phyloP scores from a whole-genome alignment of 2,888 invertebrate genomes.

The Diabrotica balteata region DNA sequence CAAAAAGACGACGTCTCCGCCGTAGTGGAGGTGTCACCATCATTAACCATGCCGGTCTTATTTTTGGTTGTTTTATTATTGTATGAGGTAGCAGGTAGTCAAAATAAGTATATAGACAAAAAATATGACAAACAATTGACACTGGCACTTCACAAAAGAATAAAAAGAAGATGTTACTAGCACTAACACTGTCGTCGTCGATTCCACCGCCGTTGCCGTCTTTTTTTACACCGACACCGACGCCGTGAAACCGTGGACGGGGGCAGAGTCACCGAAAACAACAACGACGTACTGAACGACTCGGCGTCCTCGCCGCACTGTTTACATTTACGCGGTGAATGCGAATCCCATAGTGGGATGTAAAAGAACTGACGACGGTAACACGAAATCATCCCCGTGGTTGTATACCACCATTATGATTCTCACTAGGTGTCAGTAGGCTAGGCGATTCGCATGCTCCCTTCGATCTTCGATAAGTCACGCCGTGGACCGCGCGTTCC shows the following conservation, averaged over 20 bases:
- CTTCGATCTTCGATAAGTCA: constrained; percentile 51
- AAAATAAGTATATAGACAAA: background rate
- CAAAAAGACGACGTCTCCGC: constrained; percentile 49
- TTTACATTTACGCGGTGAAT: constrained; percentile 3
- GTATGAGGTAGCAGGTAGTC: constrained; percentile 3
- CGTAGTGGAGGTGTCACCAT: constrained; percentile 45
- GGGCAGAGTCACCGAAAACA: constrained; percentile 9
- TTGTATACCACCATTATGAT: constrained; percentile 40
- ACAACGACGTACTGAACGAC: constrained; percentile 22
- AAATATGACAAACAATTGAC: constrained; percentile 8
- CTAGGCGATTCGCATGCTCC: constrained; percentile 50
- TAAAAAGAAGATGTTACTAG: background rate
- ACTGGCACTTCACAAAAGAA: constrained; percentile 28
- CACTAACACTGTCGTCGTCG: background rate
- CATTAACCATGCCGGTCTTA: constrained; percentile 34
- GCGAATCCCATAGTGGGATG: constrained; percentile 26
- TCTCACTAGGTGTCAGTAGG: constrained; percentile 40
- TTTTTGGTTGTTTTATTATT: constrained; percentile 27
- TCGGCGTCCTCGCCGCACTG: constrained; percentile 18
- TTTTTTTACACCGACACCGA: constrained; percentile 41
- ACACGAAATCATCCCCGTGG: constrained; percentile 39
- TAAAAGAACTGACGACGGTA: constrained; percentile 33
- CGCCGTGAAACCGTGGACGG: constrained; percentile 17
- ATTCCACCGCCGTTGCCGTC: constrained; percentile 22
- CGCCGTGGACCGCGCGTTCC: constrained; percentile 46